Evolutionary conservation across 2,797 vertebrate species (phyloP), one percentile per base, ranked within the genome.

Genomic region (Sardinella longiceps): DNA sequence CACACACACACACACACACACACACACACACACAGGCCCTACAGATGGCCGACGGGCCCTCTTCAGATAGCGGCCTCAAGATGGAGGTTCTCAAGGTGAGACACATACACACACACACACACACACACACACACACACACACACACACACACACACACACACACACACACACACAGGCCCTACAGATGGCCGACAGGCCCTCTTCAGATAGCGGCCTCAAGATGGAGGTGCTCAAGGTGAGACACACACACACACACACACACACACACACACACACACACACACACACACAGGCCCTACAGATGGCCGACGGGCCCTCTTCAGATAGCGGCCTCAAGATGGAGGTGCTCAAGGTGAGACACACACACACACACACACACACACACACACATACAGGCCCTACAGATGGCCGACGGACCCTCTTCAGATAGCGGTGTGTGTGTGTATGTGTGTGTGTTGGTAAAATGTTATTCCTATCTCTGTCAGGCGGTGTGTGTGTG

Each of bases 271-370:
- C 56, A 58, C 56, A n/a, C 56, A 58, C 56, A 58, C 56, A 7
- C 23, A 58, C 56, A 58, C 56, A 58, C 3, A n/a, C 23, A 43
- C 98, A 99, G 90, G 98, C 98, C 9, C 93, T 99, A 63, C 98
- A 99, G 91, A 97, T 99, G 93, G 98, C 97, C 2, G 98, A 99
- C 25, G 98, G 98, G 45, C 96, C 96, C 14, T 96, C 97, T 0
- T 99, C 98, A 0, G 98, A 99, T 89, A 99, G 98, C 0, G 98
- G 98, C 1, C 96, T 99, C 74, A 99, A 99, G 92, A 99, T 99
- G 98, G 98, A 99, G 81, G 98, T 99, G 81, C 94, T 99, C 43
- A 99, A 99, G 96, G 98, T 98, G 87, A 93, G 89, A 1, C 15
- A 28, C 20, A 63, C n/a, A 28, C 25, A 63, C 25, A 63, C 30